Evolutionary conservation across 1,140 invertebrate genomes (phyloP).

Genomic region (Steinernema feltiae): DNA sequence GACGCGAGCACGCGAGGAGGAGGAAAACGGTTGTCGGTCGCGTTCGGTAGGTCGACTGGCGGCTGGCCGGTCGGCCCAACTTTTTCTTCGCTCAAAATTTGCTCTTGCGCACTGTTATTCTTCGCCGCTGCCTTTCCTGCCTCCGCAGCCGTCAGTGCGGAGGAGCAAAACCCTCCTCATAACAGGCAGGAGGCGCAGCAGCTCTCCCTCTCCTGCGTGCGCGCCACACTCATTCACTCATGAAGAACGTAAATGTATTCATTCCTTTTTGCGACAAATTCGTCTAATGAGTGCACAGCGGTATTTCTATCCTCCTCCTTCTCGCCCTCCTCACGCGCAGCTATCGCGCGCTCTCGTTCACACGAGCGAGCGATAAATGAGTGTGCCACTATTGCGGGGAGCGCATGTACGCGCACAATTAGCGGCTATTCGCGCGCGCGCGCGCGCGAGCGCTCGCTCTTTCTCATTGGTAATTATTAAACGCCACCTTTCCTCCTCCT

Average conservation of each 20-base stretch:
- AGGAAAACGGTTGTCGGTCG: too few relatives aligned
- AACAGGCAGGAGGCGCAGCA: neutral
- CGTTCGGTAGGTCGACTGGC: too few relatives aligned
- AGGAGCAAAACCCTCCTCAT: too few relatives aligned
- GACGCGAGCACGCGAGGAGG: neutral
- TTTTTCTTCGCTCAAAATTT: neutral
- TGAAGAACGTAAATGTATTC: too few relatives aligned
- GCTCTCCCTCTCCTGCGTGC: neutral
- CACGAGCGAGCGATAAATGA: neutral
- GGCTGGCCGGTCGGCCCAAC: neutral
- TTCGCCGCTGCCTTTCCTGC: neutral
- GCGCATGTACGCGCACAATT: neutral
- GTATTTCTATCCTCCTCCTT: too few relatives aligned
- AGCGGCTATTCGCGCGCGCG: neutral
- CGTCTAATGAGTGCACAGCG: conserved; percentile 5
- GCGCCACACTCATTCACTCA: neutral
- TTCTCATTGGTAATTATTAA: neutral
- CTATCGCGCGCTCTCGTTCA: too few relatives aligned
- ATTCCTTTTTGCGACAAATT: too few relatives aligned
- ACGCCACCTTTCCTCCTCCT: neutral
- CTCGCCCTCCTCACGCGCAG: too few relatives aligned
- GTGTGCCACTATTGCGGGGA: neutral
- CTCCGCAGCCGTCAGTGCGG: neutral
- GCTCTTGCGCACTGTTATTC: neutral
- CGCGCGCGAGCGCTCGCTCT: neutral